Percentiles rank a stretch among this genome's conserved stretches.
phyloP scores from a whole-genome alignment of 37 sponge, comb jelly and placozoan species.

The Beroe ovata region DNA sequence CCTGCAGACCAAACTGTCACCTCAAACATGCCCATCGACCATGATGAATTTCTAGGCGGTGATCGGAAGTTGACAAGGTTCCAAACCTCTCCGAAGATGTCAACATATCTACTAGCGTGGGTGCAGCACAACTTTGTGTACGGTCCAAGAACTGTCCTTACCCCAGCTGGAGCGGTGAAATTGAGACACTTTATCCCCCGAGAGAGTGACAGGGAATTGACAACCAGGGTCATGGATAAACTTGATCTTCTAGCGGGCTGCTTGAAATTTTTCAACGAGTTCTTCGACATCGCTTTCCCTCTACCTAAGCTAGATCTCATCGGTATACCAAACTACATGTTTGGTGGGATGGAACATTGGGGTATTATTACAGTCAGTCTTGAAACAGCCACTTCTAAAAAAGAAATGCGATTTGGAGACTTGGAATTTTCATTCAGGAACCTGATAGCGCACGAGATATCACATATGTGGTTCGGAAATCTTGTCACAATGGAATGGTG shows the following conservation, averaged over 20 bases:
- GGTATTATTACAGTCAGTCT: slow-evolving; percentile 4
- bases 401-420: neutral
- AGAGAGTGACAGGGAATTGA: neutral
- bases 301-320: slow-evolving; percentile 39
- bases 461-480: slow-evolving; percentile 64
- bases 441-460: slow-evolving; percentile 33
- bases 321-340: slow-evolving; percentile 36
- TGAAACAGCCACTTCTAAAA: neutral
- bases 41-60: neutral
- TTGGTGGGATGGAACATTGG: slow-evolving; percentile 62
- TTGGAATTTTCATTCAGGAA: neutral
- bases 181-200: slow-evolving; percentile 29
- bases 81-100: slow-evolving; percentile 21
- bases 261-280: slow-evolving; percentile 18
- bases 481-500: slow-evolving; percentile 59
- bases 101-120: slow-evolving; percentile 63
- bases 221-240: neutral
- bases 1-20: neutral
- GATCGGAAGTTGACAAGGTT: slow-evolving; percentile 2
- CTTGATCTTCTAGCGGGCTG: neutral
- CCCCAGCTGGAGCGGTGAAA: neutral
- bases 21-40: slow-evolving; percentile 29
- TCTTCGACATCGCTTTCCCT: slow-evolving; percentile 46
- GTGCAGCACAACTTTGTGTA: slow-evolving; percentile 56
- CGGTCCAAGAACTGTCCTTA: neutral